Conservation (phyloP, 2,797 vertebrate genomes). For the Clarias platycephalus region DNA sequence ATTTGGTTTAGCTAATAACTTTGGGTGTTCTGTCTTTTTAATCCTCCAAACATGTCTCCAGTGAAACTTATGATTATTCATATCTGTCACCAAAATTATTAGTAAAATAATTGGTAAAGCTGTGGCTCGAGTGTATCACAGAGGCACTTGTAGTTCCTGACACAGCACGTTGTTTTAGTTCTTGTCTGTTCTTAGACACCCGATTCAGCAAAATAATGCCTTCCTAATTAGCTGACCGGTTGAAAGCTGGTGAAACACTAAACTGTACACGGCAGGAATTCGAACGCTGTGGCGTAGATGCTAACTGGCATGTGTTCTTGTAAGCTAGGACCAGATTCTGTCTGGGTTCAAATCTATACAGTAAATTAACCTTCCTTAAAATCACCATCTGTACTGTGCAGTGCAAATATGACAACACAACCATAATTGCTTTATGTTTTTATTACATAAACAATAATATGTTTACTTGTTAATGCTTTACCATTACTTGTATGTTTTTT, state of each 20-base stretch:
- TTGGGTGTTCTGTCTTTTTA: neutral
- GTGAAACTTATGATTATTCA: neutral
- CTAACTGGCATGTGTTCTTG: neutral
- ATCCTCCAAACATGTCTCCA: too few relatives aligned
- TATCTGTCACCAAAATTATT: neutral
- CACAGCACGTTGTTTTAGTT: neutral
- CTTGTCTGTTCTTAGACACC: neutral
- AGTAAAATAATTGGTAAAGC: neutral
- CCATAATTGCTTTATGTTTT: neutral
- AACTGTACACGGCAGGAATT: neutral
- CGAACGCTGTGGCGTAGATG: too few relatives aligned
- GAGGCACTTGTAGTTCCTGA: neutral
- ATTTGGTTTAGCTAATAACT: neutral
- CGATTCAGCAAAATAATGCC: neutral
- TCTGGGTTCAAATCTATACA: neutral
- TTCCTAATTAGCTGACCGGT: neutral
- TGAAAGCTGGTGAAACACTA: neutral
- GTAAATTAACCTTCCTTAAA: neutral
- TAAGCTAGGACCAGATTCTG: neutral
- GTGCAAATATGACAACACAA: neutral
- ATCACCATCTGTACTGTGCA: neutral
- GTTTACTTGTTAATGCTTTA: neutral
- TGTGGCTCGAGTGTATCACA: neutral
- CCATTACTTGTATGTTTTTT: conserved; percentile 12
- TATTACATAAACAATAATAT: conserved; percentile 1